Conservation (phyloP, 2,888 invertebrate species). For the Drosophila nr. perissopoda region DNA sequence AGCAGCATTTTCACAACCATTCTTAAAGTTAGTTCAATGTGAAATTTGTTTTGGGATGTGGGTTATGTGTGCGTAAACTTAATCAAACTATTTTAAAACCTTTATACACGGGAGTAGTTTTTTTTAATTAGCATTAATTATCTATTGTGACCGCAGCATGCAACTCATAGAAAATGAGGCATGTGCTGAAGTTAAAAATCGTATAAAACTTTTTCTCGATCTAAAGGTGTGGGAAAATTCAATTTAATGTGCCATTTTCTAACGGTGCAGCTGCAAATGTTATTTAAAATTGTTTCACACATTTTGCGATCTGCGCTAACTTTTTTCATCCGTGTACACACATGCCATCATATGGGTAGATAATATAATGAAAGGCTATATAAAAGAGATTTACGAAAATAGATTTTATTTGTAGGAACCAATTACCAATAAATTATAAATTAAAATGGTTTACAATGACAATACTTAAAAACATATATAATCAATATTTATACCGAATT, state of each 20-base stretch:
- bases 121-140: constrained; percentile 28
- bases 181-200: constrained; percentile 32
- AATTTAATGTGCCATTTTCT: constrained; percentile 28
- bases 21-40: background rate
- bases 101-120: background rate
- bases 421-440: background rate
- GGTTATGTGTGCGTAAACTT: constrained; percentile 33
- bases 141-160: constrained; percentile 53
- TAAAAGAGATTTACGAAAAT: background rate
- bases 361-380: background rate
- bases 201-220: constrained; percentile 10
- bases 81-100: constrained; percentile 26
- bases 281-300: constrained; percentile 45
- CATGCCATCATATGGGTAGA: background rate
- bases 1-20: constrained; percentile 8
- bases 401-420: background rate
- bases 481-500: background rate
- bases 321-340: background rate
- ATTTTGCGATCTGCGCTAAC: constrained; percentile 22
- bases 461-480: background rate
- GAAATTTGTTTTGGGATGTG: constrained; percentile 9
- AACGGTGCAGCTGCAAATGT: constrained; percentile 42
- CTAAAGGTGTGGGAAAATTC: constrained; percentile 31
- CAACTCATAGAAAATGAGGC: constrained; percentile 59
- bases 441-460: background rate